A percentile compares a stretch with the other conserved stretches of the same genome.
Conservation (phyloP, 2,888 invertebrate species). For the Scrobipalpa atriplicella region DNA sequence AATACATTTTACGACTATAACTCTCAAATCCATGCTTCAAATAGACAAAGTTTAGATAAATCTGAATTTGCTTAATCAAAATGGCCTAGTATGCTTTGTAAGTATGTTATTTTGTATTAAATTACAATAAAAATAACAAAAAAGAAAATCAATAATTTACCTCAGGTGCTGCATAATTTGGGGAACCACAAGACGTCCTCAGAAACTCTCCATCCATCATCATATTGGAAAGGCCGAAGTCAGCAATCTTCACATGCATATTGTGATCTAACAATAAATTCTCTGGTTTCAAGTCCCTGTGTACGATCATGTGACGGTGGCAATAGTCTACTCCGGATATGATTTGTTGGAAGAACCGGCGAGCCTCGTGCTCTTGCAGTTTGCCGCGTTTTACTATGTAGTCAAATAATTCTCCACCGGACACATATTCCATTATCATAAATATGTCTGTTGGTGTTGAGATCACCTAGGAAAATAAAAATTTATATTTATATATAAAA, state of each 20-base stretch:
- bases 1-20: no score
- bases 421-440: constrained; percentile 99
- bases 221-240: constrained; percentile 98
- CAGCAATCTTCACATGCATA: constrained; percentile 98
- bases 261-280: constrained; percentile 97
- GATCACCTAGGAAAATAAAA: constrained; percentile 86
- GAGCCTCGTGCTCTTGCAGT: constrained; percentile 97
- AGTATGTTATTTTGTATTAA: no score
- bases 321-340: constrained; percentile 99
- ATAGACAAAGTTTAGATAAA: no score
- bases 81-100: no score
- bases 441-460: constrained; percentile 99
- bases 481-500: neutral
- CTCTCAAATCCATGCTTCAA: no score
- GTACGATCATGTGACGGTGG: constrained; percentile 99
- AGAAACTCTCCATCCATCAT: constrained; percentile 99
- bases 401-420: constrained; percentile 99
- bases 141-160: constrained; percentile 56
- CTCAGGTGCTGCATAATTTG: constrained; percentile 99
- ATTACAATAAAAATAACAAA: neutral
- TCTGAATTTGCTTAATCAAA: no score
- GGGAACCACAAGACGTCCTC: constrained; percentile 98
- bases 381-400: constrained; percentile 99
- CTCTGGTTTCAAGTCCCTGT: constrained; percentile 98
- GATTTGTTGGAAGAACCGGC: constrained; percentile 99